Base-by-base conservation (phyloP, 2,797 vertebrate species). In the Diplodus sargus region DNA sequence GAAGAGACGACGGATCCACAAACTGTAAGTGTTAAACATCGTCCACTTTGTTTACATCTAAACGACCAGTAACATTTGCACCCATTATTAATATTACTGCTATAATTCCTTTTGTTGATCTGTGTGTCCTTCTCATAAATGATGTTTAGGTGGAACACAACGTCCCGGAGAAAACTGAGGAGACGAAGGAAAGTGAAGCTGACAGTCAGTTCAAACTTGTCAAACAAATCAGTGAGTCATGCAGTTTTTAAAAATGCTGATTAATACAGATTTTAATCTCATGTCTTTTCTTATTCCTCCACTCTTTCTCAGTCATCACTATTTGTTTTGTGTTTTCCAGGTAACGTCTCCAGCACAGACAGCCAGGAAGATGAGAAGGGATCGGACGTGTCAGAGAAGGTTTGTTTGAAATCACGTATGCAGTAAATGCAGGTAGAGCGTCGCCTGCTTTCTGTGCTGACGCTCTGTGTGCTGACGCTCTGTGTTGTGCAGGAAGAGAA, bases 221-320 rank as follows among this genome's bases (percentile, higher is more conserved):
- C 52, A 87, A 93, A 87, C 91, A 93, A 84, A 78, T 78, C 70
- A 90, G 94, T 95, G 83, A 84, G 95, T 94, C 22, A 2, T 66
- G 15, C 42, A 2, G 16, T 15, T 34, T 18, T 45, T 16, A 25
- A 53, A 12, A 28, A 53, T 8, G 39, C 39, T 43, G 1, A 43
- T 60, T 30, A 69, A 59, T 5, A 47, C 5, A 10, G 4, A 64
- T 34, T 25, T 49, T 51, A 13, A 53, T 42, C n/a, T 28, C 9
- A 0, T 6, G 3, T 39, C 43, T 48, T 34, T 43, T 57, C 8
- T 15, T 59, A 23, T 53, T 70, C 18, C n/a, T 56, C 11, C 2
- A 15, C 39, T 4, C 10, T n/a, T 51, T 62, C 16, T 3, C 13
- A 3, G 6, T 56, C 52, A 1, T 22, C 49, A 4, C 8, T 65